Conservation (phyloP, 2,797 vertebrate genomes). For the Acanthis flammea region DNA sequence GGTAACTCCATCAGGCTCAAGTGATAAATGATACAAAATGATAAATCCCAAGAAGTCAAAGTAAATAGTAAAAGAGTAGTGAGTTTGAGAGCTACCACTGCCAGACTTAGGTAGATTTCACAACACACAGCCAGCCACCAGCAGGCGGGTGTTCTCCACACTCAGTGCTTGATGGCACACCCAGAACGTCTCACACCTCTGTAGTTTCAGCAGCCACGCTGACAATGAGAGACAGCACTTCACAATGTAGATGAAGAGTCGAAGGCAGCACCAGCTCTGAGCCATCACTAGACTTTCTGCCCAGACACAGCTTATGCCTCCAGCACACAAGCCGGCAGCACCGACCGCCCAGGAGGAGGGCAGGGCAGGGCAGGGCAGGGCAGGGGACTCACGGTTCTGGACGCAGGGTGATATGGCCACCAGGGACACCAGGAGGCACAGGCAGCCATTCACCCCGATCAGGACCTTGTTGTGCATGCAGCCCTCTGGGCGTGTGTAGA, state of each 20-base stretch:
- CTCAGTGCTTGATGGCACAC: not conserved
- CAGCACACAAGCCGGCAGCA: not conserved
- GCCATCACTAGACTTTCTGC: not conserved
- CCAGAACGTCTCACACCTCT: not conserved
- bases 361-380: no score
- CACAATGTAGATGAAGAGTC: not conserved
- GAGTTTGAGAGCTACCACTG: not conserved
- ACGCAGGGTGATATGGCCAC: constrained; percentile 92
- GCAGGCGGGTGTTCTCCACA: not conserved
- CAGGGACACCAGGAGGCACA: constrained; percentile 89
- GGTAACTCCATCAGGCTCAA: not conserved
- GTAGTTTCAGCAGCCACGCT: not conserved
- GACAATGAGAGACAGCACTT: not conserved
- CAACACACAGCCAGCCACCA: not conserved
- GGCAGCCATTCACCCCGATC: constrained; percentile 86
- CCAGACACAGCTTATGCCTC: rapidly evolving
- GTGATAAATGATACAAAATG: not conserved
- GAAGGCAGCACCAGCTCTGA: not conserved
- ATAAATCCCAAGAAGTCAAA: not conserved
- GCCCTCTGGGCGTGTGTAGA: constrained; percentile 86
- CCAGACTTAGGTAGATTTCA: not conserved
- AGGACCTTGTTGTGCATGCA: constrained; percentile 92
- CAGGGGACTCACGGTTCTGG: constrained; percentile 84
- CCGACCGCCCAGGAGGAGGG: not conserved
- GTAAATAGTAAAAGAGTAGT: not conserved